Conservation (phyloP, 2,888 invertebrate genomes). For the Cerastis leucographa region DNA sequence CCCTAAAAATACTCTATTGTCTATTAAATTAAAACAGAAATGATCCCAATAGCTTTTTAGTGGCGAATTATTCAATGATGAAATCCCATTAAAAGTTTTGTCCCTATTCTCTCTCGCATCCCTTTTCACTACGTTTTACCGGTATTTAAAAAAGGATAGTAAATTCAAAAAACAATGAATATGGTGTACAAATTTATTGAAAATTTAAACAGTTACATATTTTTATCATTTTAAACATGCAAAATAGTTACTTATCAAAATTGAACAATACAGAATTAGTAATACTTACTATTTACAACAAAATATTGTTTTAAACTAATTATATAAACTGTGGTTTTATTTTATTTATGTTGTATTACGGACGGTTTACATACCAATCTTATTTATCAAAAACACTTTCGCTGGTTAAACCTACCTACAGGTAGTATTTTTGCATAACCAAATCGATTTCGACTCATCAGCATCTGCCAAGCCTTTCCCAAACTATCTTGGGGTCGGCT, state of each 20-base stretch:
- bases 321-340: slow-evolving; percentile 32
- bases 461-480: too few relatives aligned
- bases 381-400: not conserved
- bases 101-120: too few relatives aligned
- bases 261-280: slow-evolving; percentile 48
- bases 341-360: not conserved
- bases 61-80: too few relatives aligned
- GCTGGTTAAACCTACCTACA: not conserved
- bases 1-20: too few relatives aligned
- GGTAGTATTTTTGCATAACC: not conserved
- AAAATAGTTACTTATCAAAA: slow-evolving; percentile 45
- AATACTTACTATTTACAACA: slow-evolving; percentile 56
- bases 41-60: too few relatives aligned
- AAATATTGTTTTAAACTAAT: slow-evolving; percentile 13
- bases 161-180: slow-evolving; percentile 15
- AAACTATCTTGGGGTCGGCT: too few relatives aligned
- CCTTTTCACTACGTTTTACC: too few relatives aligned
- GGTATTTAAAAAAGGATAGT: not conserved
- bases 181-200: slow-evolving; percentile 56
- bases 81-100: too few relatives aligned
- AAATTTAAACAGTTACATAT: slow-evolving; percentile 51
- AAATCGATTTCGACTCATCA: too few relatives aligned
- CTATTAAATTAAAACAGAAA: too few relatives aligned
- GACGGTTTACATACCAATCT: not conserved
- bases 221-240: slow-evolving; percentile 38